Conservation (phyloP, 1,140 invertebrate genomes). For the Gryon sp. region DNA sequence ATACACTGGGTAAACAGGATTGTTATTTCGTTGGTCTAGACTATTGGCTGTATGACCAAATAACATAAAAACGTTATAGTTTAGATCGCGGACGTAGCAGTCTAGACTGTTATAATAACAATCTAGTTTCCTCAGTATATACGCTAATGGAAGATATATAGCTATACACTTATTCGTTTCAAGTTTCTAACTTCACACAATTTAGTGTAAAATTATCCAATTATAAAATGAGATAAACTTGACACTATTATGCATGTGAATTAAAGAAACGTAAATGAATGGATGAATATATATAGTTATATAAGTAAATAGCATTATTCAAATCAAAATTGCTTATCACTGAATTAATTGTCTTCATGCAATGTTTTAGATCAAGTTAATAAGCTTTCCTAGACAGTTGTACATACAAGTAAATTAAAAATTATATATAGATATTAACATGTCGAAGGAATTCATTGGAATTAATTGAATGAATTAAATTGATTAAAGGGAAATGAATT, state of each 20-base stretch:
- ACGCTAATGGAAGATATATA: too few relatives aligned
- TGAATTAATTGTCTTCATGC: slow-evolving; percentile 57
- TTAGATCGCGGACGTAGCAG: too few relatives aligned
- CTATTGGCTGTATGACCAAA: too few relatives aligned
- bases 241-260: not conserved
- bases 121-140: too few relatives aligned
- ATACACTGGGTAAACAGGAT: too few relatives aligned
- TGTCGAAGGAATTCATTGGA: slow-evolving; percentile 25
- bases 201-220: too few relatives aligned
- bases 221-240: too few relatives aligned
- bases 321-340: slow-evolving; percentile 41
- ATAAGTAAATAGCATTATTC: not conserved
- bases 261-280: not conserved
- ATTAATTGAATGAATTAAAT: slow-evolving; percentile 49
- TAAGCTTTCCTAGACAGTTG: slow-evolving; percentile 53
- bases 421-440: slow-evolving; percentile 52
- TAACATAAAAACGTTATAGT: too few relatives aligned
- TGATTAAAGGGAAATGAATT: slow-evolving; percentile 34
- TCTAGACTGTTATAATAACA: too few relatives aligned
- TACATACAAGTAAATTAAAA: slow-evolving; percentile 46
- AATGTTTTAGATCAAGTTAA: slow-evolving; percentile 54
- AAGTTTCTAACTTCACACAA: too few relatives aligned
- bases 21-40: too few relatives aligned
- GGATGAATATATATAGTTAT: not conserved
- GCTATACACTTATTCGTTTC: too few relatives aligned